A percentile compares a stretch with the other conserved stretches of the same genome.
Evolutionary conservation across 2,888 invertebrate species (phyloP).

Genomic region (Drosophila lutescens): DNA sequence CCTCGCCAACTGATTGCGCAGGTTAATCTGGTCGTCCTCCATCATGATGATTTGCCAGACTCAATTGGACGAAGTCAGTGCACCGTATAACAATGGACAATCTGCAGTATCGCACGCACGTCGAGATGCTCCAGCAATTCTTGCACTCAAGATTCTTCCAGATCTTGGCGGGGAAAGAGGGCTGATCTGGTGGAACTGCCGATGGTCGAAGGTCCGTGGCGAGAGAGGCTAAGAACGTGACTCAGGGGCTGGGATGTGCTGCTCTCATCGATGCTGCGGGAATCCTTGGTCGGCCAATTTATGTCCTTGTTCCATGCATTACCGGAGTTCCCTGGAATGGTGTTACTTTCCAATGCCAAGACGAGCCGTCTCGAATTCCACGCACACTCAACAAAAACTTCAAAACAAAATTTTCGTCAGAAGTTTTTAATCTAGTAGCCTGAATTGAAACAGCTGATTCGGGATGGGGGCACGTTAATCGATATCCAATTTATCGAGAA

Average conservation of each 20-base stretch:
- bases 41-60: conserved; percentile 40
- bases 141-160: neutral
- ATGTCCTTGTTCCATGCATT: conserved; percentile 20
- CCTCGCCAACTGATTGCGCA: conserved; percentile 78
- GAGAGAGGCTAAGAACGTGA: conserved; percentile 30
- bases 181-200: neutral
- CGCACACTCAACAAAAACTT: conserved; percentile 40
- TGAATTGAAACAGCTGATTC: conserved; percentile 41
- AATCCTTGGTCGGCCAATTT: conserved; percentile 17
- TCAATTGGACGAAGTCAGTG: conserved; percentile 8
- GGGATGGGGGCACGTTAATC: conserved; percentile 9
- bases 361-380: conserved; percentile 6
- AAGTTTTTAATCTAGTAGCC: conserved; percentile 69
- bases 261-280: conserved; percentile 36
- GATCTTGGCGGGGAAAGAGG: conserved; percentile 3
- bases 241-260: conserved; percentile 35
- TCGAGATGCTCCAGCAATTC: neutral
- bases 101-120: conserved; percentile 8
- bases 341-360: conserved; percentile 2
- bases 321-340: neutral
- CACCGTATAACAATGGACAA: conserved; percentile 26
- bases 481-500: conserved; percentile 22
- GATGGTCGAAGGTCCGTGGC: conserved; percentile 20
- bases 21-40: conserved; percentile 42
- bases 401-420: conserved; percentile 57